Conservation (phyloP, 2,797 vertebrate genomes). For the Austrolebias charrua region DNA sequence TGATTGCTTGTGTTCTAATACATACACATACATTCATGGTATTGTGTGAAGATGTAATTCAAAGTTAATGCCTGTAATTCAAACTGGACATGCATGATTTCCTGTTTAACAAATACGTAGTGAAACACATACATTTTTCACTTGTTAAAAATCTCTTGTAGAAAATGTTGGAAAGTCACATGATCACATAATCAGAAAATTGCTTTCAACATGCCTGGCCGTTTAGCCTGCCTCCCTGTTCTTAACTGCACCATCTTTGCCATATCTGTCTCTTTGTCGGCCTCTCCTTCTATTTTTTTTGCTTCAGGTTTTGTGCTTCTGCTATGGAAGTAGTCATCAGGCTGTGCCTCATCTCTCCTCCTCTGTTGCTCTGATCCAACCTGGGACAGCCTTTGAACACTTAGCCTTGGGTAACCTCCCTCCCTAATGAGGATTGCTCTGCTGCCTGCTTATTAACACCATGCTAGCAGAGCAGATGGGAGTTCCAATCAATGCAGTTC, state of each 20-base stretch:
- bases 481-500: slow-evolving; percentile 59
- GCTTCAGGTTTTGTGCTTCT: slow-evolving; percentile 21
- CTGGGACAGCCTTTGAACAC: slow-evolving; percentile 47
- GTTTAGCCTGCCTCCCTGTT: slow-evolving; percentile 14
- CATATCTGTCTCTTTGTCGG: neutral
- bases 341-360: slow-evolving; percentile 32
- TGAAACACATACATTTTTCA: slow-evolving; percentile 30
- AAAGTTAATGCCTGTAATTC: no score
- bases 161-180: slow-evolving; percentile 13
- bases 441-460: slow-evolving; percentile 52
- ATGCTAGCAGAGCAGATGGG: slow-evolving; percentile 58
- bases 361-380: slow-evolving; percentile 38
- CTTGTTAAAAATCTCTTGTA: slow-evolving; percentile 26
- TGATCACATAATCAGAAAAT: no score
- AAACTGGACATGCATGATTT: no score
- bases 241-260: slow-evolving; percentile 40
- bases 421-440: slow-evolving; percentile 48
- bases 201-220: slow-evolving; percentile 41
- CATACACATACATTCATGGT: no score
- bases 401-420: slow-evolving; percentile 52
- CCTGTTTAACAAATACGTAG: neutral
- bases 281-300: slow-evolving; percentile 10
- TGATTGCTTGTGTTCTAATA: no score
- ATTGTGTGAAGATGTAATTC: no score
- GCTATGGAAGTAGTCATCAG: slow-evolving; percentile 15